Percentiles rank a stretch among this genome's conserved stretches.
Conservation (phyloP, 2,797 vertebrate genomes). For the Fratercula arctica region DNA sequence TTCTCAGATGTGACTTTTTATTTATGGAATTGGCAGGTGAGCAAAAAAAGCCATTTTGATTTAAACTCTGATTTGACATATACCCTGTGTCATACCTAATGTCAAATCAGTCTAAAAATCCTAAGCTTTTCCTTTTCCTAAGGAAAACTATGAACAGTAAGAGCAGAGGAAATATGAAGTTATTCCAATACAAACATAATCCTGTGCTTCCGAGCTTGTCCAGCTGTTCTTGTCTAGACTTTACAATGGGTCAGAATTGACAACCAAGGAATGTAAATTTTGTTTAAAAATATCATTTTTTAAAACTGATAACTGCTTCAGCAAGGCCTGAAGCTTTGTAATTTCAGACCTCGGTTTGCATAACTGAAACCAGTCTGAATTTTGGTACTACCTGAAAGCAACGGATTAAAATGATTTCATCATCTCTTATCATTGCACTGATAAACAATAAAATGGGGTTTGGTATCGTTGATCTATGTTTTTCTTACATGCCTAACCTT, state of each 20-base stretch:
- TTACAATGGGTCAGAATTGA: neutral
- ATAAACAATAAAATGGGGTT: neutral
- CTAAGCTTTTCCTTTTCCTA: too few relatives aligned
- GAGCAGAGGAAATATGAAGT: neutral
- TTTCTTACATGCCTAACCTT: neutral
- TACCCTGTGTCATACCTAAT: neutral
- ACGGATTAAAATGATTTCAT: neutral
- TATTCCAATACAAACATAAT: neutral
- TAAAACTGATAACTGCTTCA: neutral
- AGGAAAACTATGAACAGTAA: neutral
- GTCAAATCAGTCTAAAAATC: neutral
- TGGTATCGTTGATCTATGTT: fast-evolving
- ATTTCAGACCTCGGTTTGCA: neutral
- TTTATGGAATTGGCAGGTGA: neutral
- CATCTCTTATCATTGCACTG: neutral
- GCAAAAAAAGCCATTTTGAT: neutral
- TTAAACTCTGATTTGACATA: neutral
- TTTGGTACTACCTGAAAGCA: neutral
- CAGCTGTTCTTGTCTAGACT: neutral
- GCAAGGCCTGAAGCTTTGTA: neutral
- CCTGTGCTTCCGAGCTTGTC: neutral
- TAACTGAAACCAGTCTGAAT: neutral
- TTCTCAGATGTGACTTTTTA: neutral
- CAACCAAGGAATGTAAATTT: neutral
- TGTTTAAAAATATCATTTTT: neutral